These are phyloP conservation scores for Allobates femoralis DNA, from an alignment of 2,797 vertebrate genomes.

Conservation along the genomic window DNA sequence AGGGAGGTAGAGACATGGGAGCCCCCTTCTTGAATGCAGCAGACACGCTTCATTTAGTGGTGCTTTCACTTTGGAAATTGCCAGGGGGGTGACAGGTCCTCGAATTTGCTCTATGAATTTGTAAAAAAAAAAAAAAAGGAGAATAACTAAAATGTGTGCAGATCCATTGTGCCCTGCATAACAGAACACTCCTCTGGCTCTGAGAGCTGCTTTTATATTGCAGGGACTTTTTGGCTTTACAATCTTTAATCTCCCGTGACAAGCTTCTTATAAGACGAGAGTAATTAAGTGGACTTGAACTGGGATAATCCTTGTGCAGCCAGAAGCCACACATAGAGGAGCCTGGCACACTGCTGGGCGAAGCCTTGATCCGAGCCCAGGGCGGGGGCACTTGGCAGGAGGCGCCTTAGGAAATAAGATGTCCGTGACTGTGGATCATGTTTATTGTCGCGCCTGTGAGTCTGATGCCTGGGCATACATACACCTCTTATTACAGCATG, in stretches of 20 bases:
- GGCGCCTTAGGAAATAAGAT: not conserved
- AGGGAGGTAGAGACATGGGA: no score
- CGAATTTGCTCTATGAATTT: no score
- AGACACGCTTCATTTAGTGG: no score
- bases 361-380: not conserved
- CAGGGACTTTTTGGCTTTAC: constrained; percentile 18
- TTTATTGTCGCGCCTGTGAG: constrained; percentile 15
- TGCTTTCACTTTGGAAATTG: no score
- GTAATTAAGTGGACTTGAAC: constrained; percentile 54
- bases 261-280: constrained; percentile 48
- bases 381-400: constrained; percentile 1
- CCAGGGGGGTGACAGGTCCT: no score
- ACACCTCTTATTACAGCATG: not conserved
- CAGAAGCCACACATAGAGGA: not conserved
- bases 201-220: not conserved
- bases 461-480: constrained; percentile 15
- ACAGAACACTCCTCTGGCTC: not conserved
- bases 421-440: not conserved
- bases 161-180: not conserved
- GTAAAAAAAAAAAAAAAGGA: not conserved
- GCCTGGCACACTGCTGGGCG: not conserved
- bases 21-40: no score
- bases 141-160: not conserved
- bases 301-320: constrained; percentile 48
- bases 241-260: constrained; percentile 26